Percentiles rank a stretch among this genome's conserved stretches.
Conservation (phyloP, 2,888 invertebrate species). For the Brenthis hecate region DNA sequence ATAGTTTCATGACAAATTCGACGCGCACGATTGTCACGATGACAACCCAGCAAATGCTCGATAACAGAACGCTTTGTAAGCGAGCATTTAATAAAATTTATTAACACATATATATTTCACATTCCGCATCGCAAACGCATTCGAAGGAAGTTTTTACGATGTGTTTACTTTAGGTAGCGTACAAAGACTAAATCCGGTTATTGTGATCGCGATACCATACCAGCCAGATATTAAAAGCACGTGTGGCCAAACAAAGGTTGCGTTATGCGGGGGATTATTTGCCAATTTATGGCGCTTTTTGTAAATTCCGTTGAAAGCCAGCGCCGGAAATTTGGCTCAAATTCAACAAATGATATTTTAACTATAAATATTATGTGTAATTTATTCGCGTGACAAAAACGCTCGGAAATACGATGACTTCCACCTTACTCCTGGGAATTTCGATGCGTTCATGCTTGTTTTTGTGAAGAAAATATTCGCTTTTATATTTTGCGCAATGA, state of each 20-base stretch:
- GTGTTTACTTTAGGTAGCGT: slow-evolving; percentile 72
- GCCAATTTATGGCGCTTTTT: slow-evolving; percentile 82
- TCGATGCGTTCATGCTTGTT: slow-evolving; percentile 25
- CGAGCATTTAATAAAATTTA: slow-evolving; percentile 75
- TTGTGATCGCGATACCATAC: slow-evolving; percentile 59
- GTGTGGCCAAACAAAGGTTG: slow-evolving; percentile 83
- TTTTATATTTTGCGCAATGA: slow-evolving; percentile 8
- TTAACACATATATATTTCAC: slow-evolving; percentile 56
- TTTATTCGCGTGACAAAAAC: slow-evolving; percentile 62
- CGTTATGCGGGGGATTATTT: slow-evolving; percentile 83
- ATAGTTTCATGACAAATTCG: slow-evolving; percentile 79
- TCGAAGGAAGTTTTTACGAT: slow-evolving; percentile 63
- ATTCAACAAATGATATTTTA: slow-evolving; percentile 80
- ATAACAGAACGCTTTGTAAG: slow-evolving; percentile 59
- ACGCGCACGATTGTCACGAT: slow-evolving; percentile 65
- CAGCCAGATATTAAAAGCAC: slow-evolving; percentile 79
- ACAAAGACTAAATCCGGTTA: slow-evolving; percentile 78
- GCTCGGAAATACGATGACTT: slow-evolving; percentile 53
- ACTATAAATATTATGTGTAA: slow-evolving; percentile 75
- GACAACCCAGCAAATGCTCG: slow-evolving; percentile 52
- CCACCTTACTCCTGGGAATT: slow-evolving; percentile 60
- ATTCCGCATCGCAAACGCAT: slow-evolving; percentile 38
- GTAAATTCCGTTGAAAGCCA: slow-evolving; percentile 78
- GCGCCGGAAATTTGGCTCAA: slow-evolving; percentile 81
- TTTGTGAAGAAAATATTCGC: slow-evolving; percentile 35